Percentiles rank a stretch among this genome's conserved stretches.
These are phyloP conservation scores for Augochlora pura DNA, from an alignment of 1,140 invertebrate species.

Conservation along the genomic window DNA sequence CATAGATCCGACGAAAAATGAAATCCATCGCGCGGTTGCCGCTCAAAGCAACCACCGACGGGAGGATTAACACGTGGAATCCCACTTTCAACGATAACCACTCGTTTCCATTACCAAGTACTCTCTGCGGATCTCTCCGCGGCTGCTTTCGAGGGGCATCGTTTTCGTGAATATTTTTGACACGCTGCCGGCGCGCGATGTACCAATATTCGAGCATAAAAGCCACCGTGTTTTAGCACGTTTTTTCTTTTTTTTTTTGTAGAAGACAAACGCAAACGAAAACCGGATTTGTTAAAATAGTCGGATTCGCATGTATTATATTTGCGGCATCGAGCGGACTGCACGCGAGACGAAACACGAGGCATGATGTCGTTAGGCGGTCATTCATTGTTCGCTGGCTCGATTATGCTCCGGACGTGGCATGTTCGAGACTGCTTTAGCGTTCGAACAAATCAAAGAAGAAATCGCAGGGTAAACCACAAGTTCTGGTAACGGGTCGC, in stretches of 20 bases:
- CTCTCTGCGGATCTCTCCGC: not conserved
- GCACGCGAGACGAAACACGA: not conserved
- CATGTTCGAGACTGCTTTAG: too few relatives aligned
- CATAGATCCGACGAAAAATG: not conserved
- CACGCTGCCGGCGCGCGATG: not conserved
- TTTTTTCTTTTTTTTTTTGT: constrained; percentile 37
- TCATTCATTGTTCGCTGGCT: not conserved
- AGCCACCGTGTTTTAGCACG: constrained; percentile 56
- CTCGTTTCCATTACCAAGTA: constrained; percentile 20
- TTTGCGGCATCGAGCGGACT: not conserved
- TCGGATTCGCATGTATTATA: too few relatives aligned
- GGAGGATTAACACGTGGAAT: constrained; percentile 13
- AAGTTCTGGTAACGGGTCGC: not conserved
- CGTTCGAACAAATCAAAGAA: too few relatives aligned
- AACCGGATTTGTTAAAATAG: constrained; percentile 21
- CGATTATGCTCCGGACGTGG: too few relatives aligned
- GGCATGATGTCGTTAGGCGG: not conserved
- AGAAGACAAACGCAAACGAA: constrained; percentile 26
- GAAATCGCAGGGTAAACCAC: constrained; percentile 46
- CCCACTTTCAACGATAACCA: constrained; percentile 14
- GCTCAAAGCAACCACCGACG: not conserved
- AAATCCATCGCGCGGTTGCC: not conserved
- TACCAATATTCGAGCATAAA: constrained; percentile 20
- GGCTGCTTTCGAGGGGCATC: not conserved
- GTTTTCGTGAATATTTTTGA: constrained; percentile 1